phyloP scores from a whole-genome alignment of 2,797 vertebrate genomes.

The Etheostoma nigrum region DNA sequence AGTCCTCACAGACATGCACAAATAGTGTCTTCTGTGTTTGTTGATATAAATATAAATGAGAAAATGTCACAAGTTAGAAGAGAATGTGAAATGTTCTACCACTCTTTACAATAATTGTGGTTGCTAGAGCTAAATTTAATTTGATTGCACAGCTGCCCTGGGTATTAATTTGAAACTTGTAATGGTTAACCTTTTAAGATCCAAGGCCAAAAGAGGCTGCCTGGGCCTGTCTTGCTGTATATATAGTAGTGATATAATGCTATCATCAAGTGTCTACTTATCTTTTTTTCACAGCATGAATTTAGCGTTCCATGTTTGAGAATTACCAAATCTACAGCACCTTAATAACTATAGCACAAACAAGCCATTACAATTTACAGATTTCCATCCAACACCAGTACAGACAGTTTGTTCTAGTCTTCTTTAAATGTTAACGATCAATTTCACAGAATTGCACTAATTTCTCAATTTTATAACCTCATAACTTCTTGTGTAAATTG shows the following conservation, averaged over 20 bases:
- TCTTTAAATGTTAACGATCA: neutral
- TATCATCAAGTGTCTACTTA: neutral
- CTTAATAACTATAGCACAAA: neutral
- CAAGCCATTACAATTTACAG: neutral
- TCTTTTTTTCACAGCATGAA: neutral
- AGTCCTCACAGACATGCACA: neutral
- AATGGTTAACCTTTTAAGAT: slow-evolving; percentile 2
- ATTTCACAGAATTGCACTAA: neutral
- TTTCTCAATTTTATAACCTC: neutral
- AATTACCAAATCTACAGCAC: neutral
- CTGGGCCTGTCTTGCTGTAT: neutral
- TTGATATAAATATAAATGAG: neutral
- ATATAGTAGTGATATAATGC: neutral
- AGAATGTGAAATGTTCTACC: neutral
- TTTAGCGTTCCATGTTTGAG: neutral
- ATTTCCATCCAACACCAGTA: neutral
- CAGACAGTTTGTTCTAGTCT: neutral
- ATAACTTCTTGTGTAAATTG: neutral
- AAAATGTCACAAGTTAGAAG: neutral
- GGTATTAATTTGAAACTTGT: slow-evolving; percentile 1
- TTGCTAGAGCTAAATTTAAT: slow-evolving; percentile 5
- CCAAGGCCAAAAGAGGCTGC: neutral
- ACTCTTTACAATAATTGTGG: neutral
- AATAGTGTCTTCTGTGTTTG: neutral
- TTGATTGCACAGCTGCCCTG: neutral